A percentile compares a stretch with the other conserved stretches of the same genome.
These are phyloP conservation scores for Drosophila atroscutellata DNA, from an alignment of 2,888 invertebrate genomes.

Conservation along the genomic window DNA sequence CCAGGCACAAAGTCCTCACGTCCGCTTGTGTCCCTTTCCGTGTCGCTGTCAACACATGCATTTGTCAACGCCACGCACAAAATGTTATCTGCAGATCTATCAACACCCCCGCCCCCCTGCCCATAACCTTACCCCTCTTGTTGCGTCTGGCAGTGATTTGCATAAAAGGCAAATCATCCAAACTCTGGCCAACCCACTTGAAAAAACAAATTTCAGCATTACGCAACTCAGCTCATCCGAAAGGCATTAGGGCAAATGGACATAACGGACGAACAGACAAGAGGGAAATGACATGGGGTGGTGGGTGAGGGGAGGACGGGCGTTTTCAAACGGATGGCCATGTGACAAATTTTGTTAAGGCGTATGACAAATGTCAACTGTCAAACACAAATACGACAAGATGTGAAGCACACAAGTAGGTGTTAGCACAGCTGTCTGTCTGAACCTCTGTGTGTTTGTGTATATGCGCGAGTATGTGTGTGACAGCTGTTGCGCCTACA, in stretches of 20 bases:
- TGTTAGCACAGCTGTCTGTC: constrained; percentile 36
- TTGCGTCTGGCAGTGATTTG: constrained; percentile 61
- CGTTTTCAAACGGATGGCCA: constrained; percentile 33
- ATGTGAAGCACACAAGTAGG: constrained; percentile 39
- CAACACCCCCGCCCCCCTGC: background rate
- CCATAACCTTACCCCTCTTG: background rate
- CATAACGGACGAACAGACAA: constrained; percentile 6
- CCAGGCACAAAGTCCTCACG: constrained; percentile 11
- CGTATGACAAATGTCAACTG: constrained; percentile 81
- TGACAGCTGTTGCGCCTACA: constrained; percentile 66
- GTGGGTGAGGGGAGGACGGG: background rate
- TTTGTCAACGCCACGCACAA: constrained; percentile 73
- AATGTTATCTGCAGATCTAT: constrained; percentile 48
- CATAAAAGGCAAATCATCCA: constrained; percentile 58
- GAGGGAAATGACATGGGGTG: background rate
- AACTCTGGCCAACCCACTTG: background rate
- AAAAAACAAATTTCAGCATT: constrained; percentile 34
- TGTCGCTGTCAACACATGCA: constrained; percentile 72
- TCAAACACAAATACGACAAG: constrained; percentile 71
- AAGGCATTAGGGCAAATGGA: constrained; percentile 53
- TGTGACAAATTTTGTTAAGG: constrained; percentile 78
- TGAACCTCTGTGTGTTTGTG: background rate
- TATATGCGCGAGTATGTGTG: constrained; percentile 21
- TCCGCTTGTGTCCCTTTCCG: constrained; percentile 9
- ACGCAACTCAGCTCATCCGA: constrained; percentile 54